Percentiles rank a stretch among this genome's conserved stretches.
Evolutionary conservation across 2,888 invertebrate species (phyloP).

Genomic region (Xestia sexstrigata): DNA sequence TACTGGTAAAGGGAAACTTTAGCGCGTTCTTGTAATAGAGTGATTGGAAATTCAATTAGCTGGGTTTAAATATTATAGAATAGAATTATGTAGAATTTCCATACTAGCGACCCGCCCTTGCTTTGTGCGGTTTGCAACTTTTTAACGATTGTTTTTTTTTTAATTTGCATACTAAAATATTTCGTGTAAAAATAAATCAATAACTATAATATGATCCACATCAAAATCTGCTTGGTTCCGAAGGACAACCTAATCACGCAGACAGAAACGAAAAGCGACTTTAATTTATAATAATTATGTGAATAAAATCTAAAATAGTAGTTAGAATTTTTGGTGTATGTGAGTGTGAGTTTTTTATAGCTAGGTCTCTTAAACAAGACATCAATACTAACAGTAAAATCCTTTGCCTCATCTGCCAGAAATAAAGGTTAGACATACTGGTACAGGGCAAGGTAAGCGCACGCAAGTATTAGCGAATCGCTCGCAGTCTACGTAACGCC

Average conservation of each 20-base stretch:
- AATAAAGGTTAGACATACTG: constrained; percentile 35
- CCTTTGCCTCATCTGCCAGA: neutral
- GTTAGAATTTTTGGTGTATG: neutral
- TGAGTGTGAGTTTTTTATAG: neutral
- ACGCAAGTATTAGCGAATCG: constrained; percentile 68
- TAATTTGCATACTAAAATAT: neutral
- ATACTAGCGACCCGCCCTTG: neutral
- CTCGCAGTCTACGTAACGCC: constrained; percentile 63
- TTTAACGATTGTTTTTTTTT: neutral
- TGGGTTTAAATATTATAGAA: neutral
- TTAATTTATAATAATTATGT: neutral
- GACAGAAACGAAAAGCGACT: neutral
- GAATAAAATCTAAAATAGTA: neutral
- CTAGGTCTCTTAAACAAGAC: neutral
- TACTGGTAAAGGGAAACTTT: constrained; percentile 8
- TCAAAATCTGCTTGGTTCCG: neutral
- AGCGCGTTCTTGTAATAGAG: neutral
- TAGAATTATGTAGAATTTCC: neutral
- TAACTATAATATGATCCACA: neutral
- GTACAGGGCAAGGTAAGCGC: constrained; percentile 59
- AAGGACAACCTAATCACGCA: neutral
- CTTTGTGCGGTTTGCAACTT: neutral
- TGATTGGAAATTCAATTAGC: constrained; percentile 4
- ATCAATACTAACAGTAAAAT: neutral
- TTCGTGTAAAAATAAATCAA: neutral